A percentile compares a stretch with the other conserved stretches of the same genome.
Conservation (phyloP, 2,113 vertebrate genomes). For the Grammomys surdaster region DNA sequence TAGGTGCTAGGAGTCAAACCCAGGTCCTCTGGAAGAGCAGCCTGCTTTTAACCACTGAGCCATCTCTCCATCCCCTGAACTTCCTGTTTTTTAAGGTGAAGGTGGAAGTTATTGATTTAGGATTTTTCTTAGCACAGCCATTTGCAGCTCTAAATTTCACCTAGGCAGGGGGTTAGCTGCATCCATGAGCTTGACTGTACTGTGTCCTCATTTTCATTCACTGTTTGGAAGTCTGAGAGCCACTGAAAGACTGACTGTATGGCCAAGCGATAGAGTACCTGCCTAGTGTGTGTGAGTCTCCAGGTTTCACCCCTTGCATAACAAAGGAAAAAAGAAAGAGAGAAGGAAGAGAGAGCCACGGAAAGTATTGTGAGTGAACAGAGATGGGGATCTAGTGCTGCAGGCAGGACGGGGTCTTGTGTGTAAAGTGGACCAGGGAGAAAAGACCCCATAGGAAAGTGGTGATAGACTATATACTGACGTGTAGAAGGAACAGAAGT, state of each 20-base stretch:
- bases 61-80: not conserved
- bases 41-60: not conserved
- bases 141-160: not conserved
- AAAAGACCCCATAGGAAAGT: not conserved
- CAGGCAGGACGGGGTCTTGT: not conserved
- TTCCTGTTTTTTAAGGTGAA: not conserved
- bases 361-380: not conserved
- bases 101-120: not conserved
- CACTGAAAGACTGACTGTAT: not conserved
- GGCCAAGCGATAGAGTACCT: too few species aligned
- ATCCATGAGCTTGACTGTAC: not conserved
- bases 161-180: not conserved
- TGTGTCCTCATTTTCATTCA: not conserved
- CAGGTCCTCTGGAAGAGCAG: not conserved
- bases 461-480: not conserved
- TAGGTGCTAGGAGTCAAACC: not conserved
- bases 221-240: not conserved
- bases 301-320: too few species aligned
- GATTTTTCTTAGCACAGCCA: not conserved
- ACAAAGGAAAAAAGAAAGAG: too few species aligned
- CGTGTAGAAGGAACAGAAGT: not conserved
- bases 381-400: too few species aligned
- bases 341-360: not conserved
- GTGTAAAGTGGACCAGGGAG: not conserved
- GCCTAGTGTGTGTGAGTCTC: too few species aligned